phyloP scores from a whole-genome alignment of 2,113 vertebrate genomes.

The Phalacrocorax aristotelis region DNA sequence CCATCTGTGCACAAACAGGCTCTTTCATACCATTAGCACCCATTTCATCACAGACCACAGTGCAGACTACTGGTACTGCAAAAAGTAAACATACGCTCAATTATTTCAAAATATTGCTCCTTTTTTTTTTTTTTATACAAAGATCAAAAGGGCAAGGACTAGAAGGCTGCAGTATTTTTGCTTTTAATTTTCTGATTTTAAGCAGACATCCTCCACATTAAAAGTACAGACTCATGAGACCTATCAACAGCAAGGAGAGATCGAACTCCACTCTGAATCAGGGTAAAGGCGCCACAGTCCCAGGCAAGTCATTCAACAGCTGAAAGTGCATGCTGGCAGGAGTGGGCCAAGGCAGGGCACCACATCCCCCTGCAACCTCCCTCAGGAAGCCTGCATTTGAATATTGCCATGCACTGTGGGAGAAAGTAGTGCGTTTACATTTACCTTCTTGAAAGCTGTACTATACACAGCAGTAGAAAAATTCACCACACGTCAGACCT shows the following conservation, averaged over 20 bases:
- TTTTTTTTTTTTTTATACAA: background rate
- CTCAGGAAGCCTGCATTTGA: background rate
- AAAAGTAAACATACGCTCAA: background rate
- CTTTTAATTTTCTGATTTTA: background rate
- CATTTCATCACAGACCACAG: background rate
- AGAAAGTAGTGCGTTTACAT: background rate
- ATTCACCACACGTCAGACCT: fast-evolving
- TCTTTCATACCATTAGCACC: background rate
- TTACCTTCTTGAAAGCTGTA: background rate
- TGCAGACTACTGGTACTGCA: background rate
- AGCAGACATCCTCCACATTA: background rate
- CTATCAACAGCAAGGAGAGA: background rate
- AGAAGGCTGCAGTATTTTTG: background rate
- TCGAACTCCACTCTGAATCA: background rate
- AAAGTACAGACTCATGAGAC: background rate
- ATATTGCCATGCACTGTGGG: too few species aligned
- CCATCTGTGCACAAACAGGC: background rate
- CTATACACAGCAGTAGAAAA: background rate
- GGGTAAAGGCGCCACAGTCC: background rate
- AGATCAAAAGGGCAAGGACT: background rate
- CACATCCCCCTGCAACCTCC: background rate
- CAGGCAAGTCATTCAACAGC: background rate
- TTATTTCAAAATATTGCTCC: background rate
- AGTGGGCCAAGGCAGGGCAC: background rate
- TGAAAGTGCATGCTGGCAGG: fast-evolving